These are phyloP conservation scores for Dasypus novemcinctus DNA, from an alignment of 2,113 vertebrate genomes.

Conservation along the genomic window DNA sequence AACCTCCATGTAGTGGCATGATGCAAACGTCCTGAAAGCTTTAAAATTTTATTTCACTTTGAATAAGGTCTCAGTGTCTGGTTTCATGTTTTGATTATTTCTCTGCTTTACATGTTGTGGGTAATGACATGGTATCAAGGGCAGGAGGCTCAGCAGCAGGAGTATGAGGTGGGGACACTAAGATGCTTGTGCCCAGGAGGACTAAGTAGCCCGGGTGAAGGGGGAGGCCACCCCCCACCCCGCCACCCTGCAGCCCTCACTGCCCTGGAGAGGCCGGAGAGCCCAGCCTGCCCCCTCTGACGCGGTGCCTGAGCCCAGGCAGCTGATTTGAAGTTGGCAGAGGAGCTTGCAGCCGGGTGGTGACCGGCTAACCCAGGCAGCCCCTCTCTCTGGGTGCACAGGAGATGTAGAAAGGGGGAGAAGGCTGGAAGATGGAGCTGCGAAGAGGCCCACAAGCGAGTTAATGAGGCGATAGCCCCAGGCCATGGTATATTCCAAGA, in stretches of 20 bases:
- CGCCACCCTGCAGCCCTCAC: neutral
- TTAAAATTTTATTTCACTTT: neutral
- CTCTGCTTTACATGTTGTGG: accelerated
- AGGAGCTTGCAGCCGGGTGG: neutral
- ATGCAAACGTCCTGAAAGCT: neutral
- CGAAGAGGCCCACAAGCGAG: too few species aligned
- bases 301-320: neutral
- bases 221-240: neutral
- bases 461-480: neutral
- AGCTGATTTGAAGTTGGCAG: neutral
- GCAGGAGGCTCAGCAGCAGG: neutral
- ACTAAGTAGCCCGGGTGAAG: neutral
- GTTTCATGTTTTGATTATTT: neutral
- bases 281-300: neutral
- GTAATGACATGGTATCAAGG: neutral
- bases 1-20: accelerated
- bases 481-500: neutral
- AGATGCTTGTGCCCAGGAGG: accelerated
- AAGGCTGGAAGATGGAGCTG: neutral
- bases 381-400: neutral
- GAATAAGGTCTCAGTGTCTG: neutral
- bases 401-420: neutral
- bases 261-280: neutral
- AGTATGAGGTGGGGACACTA: neutral
- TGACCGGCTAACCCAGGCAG: neutral